Base-by-base conservation (phyloP, 2,113 vertebrate species). In the Amblyopsis rosae region DNA sequence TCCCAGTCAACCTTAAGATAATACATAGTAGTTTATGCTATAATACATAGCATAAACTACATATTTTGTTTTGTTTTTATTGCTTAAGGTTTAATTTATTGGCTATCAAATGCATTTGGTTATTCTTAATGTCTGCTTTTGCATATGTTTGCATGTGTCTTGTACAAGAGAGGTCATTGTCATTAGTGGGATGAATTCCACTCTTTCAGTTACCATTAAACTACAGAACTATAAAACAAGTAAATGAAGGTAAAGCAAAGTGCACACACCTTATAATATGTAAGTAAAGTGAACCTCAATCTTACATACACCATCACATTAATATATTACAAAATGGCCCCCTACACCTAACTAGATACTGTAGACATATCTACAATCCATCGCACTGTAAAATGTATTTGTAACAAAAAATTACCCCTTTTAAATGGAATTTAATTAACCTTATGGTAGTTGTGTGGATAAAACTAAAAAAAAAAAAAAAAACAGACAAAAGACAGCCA, bases 1-100 rank as follows among this genome's bases (percentile, higher is more conserved):
- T 71, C 78, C 69, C 85, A 74, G 41, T 51, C 17, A 15, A 49
- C 12, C 70, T 65, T 53, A 67, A 78, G 62, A 67, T 65, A 16
- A 69, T 59, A 70, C 75, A 70, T 62, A 74, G 76, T 64, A 26
- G 26, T 26, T 26, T 26, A 26, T 26, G 26, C 26, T 26, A 26
- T 26, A 26, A 26, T 26, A 26, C 26, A 26, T 26, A 26, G 26
- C 26, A 26, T 26, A 26, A 26, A 26, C 26, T 26, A 26, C 26
- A 26, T 26, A 26, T 26, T 26, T 26, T 26, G 26, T 67, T 73
- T 54, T 76, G 57, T 58, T 12, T 58, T 59, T 80, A 61, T 60
- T 51, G 15, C 54, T 17, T 16, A 17, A 19, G 13, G 41, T 17
- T 63, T 71, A 41, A 48, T 65, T 66, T 76, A 53, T 12, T 12